Evolutionary conservation across 1,140 invertebrate genomes (phyloP).

Genomic region (Dryas iulia): DNA sequence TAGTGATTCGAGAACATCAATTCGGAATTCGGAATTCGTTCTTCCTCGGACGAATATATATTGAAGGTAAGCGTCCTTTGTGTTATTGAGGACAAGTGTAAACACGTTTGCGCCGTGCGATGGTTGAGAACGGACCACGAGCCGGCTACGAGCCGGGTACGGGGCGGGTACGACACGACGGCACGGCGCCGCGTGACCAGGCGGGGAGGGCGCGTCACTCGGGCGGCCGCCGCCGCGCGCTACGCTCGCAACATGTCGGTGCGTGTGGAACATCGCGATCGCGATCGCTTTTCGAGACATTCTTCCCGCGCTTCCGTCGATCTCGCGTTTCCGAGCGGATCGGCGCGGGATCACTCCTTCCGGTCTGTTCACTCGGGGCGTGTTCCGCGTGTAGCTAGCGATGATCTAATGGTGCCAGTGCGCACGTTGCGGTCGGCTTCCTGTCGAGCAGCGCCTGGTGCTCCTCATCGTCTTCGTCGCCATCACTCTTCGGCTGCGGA

Average conservation of each 20-base stretch:
- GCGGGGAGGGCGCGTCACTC: conserved; percentile 64
- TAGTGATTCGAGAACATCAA: conserved; percentile 47
- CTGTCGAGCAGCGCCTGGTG: conserved; percentile 63
- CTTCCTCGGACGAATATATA: conserved; percentile 46
- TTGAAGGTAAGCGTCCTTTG: conserved; percentile 49
- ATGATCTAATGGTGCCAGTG: conserved; percentile 72
- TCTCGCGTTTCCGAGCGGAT: conserved; percentile 64
- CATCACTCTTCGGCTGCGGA: conserved; percentile 73
- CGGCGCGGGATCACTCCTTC: conserved; percentile 66
- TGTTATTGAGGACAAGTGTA: conserved; percentile 51
- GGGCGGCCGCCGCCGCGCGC: conserved; percentile 69
- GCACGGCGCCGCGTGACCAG: conserved; percentile 41
- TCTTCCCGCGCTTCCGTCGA: conserved; percentile 75
- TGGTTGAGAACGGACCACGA: not conserved
- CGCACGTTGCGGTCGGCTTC: conserved; percentile 71
- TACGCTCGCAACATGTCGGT: conserved; percentile 69
- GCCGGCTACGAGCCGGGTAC: conserved; percentile 28
- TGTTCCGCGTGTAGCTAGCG: conserved; percentile 65
- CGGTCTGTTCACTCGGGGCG: conserved; percentile 70
- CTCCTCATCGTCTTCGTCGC: conserved; percentile 66
- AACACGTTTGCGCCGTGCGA: conserved; percentile 55
- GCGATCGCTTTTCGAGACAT: conserved; percentile 68
- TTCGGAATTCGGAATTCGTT: conserved; percentile 43
- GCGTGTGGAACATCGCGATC: conserved; percentile 65
- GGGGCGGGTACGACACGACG: conserved; percentile 40